A percentile compares a stretch with the other conserved stretches of the same genome.
These are phyloP conservation scores for Enchytraeus crypticus DNA, from an alignment of 2,888 invertebrate genomes.

Conservation along the genomic window DNA sequence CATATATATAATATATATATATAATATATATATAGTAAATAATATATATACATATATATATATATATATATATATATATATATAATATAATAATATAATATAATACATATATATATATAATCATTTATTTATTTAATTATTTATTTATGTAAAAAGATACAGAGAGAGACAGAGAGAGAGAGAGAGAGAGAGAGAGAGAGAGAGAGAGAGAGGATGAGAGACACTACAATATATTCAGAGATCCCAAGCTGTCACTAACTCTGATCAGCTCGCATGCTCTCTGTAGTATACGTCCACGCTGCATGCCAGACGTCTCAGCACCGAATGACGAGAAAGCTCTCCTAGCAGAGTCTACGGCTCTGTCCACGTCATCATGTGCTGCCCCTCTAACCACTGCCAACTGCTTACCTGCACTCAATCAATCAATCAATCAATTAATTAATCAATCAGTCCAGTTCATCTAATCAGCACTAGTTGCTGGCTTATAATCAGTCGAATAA, in stretches of 20 bases:
- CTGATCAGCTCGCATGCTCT: conserved; percentile 46
- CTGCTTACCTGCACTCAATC: conserved; percentile 39
- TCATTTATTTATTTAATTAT: background rate
- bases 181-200: background rate
- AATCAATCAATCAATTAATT: too few species aligned
- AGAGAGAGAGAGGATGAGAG: background rate
- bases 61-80: too few species aligned
- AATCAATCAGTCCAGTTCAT: too few species aligned
- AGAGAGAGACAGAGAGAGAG: background rate
- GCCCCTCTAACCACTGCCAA: conserved; percentile 30
- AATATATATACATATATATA: too few species aligned
- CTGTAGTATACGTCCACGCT: conserved; percentile 49
- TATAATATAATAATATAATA: background rate
- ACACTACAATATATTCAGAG: too few species aligned
- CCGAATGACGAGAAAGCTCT: conserved; percentile 47
- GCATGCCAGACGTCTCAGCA: conserved; percentile 46
- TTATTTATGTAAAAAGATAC: background rate
- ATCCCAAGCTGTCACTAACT: too few species aligned
- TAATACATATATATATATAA: background rate
- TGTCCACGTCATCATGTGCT: conserved; percentile 45
- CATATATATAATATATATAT: too few species aligned
- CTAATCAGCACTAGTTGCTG: too few species aligned
- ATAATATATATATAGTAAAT: too few species aligned
- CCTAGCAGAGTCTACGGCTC: conserved; percentile 46
- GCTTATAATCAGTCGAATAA: too few species aligned